These are phyloP conservation scores for Prostheceraeus crozeri DNA, from an alignment of 2,888 invertebrate genomes.

Conservation along the genomic window DNA sequence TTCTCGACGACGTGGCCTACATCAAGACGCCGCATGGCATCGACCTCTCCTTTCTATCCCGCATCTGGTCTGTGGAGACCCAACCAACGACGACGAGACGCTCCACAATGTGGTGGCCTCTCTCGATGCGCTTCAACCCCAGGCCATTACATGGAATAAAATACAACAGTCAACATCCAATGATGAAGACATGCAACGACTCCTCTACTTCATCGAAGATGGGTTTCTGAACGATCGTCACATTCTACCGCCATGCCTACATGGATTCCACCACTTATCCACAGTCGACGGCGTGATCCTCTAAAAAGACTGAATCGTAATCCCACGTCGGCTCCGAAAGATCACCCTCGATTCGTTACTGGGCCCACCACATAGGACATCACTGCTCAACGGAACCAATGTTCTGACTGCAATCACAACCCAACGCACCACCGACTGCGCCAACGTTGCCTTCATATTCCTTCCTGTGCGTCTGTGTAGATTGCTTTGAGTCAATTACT, in stretches of 20 bases:
- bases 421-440: conserved; percentile 17
- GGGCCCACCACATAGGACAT: too few species aligned
- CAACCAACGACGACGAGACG: too few species aligned
- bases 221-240: not conserved
- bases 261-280: not conserved
- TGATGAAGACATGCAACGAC: not conserved
- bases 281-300: conserved; percentile 7
- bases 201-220: not conserved
- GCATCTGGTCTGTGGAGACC: too few species aligned
- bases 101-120: too few species aligned
- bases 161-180: conserved; percentile 10
- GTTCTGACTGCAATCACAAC: conserved; percentile 1
- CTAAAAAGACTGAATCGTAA: conserved; percentile 7
- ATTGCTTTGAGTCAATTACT: too few species aligned
- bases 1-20: too few species aligned
- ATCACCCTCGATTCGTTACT: not conserved
- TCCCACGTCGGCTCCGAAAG: conserved; percentile 5
- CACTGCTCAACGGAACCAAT: conserved; percentile 1
- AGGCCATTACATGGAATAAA: conserved; percentile 20
- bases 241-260: not conserved
- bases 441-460: too few species aligned
- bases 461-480: too few species aligned
- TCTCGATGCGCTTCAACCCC: conserved; percentile 1
- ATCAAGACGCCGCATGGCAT: too few species aligned
- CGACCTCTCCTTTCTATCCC: too few species aligned